A percentile compares a stretch with the other conserved stretches of the same genome.
phyloP scores from a whole-genome alignment of 2,113 vertebrate species.

The Pungitius pungitius region DNA sequence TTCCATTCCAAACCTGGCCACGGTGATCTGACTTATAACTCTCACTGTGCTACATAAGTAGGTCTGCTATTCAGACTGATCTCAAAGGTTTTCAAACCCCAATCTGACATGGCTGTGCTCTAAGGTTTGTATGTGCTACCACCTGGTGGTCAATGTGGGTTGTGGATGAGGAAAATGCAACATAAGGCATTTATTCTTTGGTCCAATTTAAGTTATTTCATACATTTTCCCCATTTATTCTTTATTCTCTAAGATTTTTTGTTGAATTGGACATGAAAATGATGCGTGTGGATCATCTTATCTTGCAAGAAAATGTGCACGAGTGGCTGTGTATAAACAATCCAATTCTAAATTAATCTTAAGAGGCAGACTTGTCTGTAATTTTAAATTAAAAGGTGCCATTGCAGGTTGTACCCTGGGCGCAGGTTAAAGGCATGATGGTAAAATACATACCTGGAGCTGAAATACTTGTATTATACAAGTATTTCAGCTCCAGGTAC shows the following conservation, averaged over 20 bases:
- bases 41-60: not conserved
- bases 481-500: not conserved
- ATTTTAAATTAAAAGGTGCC: not conserved
- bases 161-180: not conserved
- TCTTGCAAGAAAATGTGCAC: not conserved
- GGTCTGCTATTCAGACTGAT: not conserved
- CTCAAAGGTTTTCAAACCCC: not conserved
- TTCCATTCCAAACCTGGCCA: not conserved
- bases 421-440: not conserved
- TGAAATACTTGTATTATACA: not conserved
- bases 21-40: not conserved
- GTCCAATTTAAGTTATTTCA: not conserved
- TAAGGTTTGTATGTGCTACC: conserved; percentile 66
- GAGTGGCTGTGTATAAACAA: not conserved
- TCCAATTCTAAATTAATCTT: not conserved
- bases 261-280: not conserved
- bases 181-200: too few species aligned
- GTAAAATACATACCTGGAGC: too few species aligned
- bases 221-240: not conserved
- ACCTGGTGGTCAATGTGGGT: conserved; percentile 63
- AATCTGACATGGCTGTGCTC: not conserved
- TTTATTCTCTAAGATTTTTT: not conserved
- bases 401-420: not conserved
- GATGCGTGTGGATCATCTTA: not conserved
- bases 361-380: not conserved